Evolutionary conservation across 2,797 vertebrate species (phyloP).

Genomic region (Caiman crocodilus): DNA sequence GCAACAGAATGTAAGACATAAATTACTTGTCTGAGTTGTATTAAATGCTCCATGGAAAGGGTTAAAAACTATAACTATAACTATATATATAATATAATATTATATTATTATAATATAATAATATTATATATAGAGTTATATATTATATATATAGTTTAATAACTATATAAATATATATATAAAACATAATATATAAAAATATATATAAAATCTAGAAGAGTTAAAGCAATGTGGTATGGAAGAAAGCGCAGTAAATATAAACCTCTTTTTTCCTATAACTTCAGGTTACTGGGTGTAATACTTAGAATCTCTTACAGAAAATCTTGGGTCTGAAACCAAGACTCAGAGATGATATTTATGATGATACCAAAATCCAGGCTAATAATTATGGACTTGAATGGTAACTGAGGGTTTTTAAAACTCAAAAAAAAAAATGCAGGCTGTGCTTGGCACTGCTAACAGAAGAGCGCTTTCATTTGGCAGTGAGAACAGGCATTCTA

Average conservation of each 20-base stretch:
- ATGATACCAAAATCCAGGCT: background rate
- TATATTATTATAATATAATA: no score
- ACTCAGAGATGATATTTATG: no score
- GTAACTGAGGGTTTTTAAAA: background rate
- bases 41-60: background rate
- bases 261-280: background rate
- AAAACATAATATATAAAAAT: no score
- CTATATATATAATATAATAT: no score
- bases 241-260: background rate
- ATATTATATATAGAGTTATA: no score
- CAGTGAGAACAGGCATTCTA: constrained; percentile 15
- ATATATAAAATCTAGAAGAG: background rate
- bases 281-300: background rate
- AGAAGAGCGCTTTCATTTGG: constrained; percentile 29
- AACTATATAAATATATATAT: background rate
- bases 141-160: background rate
- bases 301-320: background rate
- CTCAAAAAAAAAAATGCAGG: background rate
- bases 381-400: background rate
- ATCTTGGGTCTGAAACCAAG: background rate
- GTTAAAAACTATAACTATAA: no score
- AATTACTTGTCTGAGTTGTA: background rate
- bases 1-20: background rate
- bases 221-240: background rate
- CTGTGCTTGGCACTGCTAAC: background rate